phyloP scores from a whole-genome alignment of 2,797 vertebrate species.

The Anguilla pacifica region DNA sequence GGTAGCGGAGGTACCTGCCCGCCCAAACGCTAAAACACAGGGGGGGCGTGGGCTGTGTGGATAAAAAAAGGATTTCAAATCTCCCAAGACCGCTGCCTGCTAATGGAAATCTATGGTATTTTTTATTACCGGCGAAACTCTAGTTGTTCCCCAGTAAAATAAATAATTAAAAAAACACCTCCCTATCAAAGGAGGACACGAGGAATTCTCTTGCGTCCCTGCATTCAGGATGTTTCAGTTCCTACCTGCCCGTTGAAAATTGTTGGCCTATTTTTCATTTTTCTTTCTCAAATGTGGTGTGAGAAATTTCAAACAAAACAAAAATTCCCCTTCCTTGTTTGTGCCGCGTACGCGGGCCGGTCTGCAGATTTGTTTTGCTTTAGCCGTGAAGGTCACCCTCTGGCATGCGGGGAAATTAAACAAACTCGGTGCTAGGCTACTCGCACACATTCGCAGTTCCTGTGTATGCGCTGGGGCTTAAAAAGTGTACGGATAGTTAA shows the following conservation, averaged over 20 bases:
- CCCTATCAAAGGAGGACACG: not conserved
- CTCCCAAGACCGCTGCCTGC: not conserved
- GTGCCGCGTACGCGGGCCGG: not conserved
- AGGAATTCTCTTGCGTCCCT: not conserved
- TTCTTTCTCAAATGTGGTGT: not conserved
- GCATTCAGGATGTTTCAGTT: not conserved
- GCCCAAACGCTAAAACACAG: not conserved
- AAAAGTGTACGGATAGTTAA: not conserved
- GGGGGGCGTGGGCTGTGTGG: not conserved
- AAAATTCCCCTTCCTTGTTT: not conserved
- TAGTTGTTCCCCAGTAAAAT: not conserved
- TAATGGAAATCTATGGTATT: not conserved
- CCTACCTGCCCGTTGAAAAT: not conserved
- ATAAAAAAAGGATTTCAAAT: not conserved
- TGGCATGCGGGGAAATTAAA: not conserved
- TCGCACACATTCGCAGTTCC: not conserved
- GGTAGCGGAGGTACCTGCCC: not conserved
- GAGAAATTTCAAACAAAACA: not conserved
- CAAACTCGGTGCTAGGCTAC: not conserved
- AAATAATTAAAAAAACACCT: not conserved
- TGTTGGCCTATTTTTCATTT: not conserved
- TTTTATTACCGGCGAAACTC: not conserved
- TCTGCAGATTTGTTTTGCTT: not conserved
- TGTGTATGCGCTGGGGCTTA: no score
- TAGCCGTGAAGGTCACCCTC: not conserved